Evolutionary conservation across 2,113 vertebrate species (phyloP), one percentile per base, ranked within the genome.

Genomic region (Elephas maximus): DNA sequence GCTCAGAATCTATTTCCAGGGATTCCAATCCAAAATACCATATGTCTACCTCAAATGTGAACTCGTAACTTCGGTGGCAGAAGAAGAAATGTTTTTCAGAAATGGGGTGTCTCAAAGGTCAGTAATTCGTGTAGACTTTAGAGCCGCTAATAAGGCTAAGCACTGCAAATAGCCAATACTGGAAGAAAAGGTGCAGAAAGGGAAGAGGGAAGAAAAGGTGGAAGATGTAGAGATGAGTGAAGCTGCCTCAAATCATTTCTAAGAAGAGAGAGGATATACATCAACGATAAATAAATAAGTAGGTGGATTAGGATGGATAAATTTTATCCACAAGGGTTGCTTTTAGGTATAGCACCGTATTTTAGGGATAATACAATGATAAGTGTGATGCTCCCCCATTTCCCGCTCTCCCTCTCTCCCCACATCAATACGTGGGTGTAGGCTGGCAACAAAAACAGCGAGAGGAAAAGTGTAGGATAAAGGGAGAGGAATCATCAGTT

Each of bases 91-190:
- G 41, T 41, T 53, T 44, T 82, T 87, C 37, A 79, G 76, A 78
- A 90, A 24, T 78, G 33, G 41, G 2, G 9, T 63, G 3, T 41
- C 15, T n/a, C 0, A 2, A 8, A 26, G 11, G 3, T 33, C 26
- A 30, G 17, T 21, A 26, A 44, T 77, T 33, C 80, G 48, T 69
- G 2, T 1, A 57, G 30, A 57, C 11, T 12, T 53, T 1, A 87
- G 28, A 73, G 45, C 51, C 71, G 24, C 11, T 69, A 24, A 12
- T 17, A 53, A 45, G 41, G 48, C 21, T 37, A 51, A 80, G 60
- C 41, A 9, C 9, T 18, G 9, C 30, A 44, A 28, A 1, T 18
- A 18, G 18, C 2, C 0, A 1, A 5, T 6, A 4, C 26, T 51
- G 33, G 45, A 69, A 60, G 89, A 24, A 73, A 71, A 78, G 23